These are phyloP conservation scores for Aphidius ervi DNA, from an alignment of 1,140 invertebrate species.

Conservation along the genomic window DNA sequence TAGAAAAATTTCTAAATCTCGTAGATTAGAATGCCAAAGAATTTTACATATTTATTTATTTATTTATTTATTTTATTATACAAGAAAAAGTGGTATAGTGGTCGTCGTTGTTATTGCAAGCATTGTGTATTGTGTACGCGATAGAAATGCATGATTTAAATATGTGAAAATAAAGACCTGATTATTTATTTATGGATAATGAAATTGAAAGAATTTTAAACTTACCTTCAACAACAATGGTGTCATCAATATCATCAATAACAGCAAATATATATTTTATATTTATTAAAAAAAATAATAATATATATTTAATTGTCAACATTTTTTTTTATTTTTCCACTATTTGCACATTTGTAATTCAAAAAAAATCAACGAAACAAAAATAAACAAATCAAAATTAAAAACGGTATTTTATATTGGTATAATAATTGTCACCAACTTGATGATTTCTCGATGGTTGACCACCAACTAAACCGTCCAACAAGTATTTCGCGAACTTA, in stretches of 20 bases:
- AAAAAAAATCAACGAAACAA: neutral
- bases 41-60: no score
- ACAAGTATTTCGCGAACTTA: conserved; percentile 47
- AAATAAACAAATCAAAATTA: neutral
- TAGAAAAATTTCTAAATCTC: no score
- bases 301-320: conserved; percentile 2
- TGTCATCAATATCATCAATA: conserved; percentile 29
- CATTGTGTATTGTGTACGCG: conserved; percentile 9
- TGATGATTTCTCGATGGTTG: conserved; percentile 5
- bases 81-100: neutral
- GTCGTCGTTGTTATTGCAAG: conserved; percentile 15
- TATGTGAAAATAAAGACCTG: conserved; percentile 8
- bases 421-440: neutral
- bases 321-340: no score
- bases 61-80: neutral
- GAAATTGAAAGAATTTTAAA: conserved; percentile 10
- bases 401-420: conserved; percentile 7
- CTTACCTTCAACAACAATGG: conserved; percentile 43
- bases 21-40: no score
- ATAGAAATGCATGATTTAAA: conserved; percentile 14
- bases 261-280: neutral
- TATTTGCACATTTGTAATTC: no score
- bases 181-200: neutral
- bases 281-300: neutral
- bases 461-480: conserved; percentile 38